Conservation (phyloP, 2,797 vertebrate genomes). For the Cynopterus sphinx region DNA sequence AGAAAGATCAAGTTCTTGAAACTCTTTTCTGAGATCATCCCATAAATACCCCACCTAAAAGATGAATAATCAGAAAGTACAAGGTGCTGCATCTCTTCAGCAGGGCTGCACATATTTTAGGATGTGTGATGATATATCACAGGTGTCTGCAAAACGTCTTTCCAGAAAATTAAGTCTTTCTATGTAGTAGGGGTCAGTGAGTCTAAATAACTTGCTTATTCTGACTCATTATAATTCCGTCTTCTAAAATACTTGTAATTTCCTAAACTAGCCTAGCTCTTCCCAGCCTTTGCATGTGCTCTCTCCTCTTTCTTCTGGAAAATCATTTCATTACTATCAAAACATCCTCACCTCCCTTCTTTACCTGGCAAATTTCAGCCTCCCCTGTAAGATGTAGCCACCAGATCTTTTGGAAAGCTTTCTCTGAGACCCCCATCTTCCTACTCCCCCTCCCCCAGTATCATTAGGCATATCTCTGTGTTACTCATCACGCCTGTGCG, state of each 20-base stretch:
- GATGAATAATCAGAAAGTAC: background rate
- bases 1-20: constrained; percentile 74
- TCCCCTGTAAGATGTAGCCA: background rate
- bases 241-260: background rate
- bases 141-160: background rate
- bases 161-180: background rate
- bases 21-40: constrained; percentile 72
- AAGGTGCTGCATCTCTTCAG: background rate
- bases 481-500: background rate
- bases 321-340: background rate
- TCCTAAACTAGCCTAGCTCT: background rate
- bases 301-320: background rate
- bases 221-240: background rate
- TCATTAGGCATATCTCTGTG: background rate
- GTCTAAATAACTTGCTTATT: background rate
- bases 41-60: constrained; percentile 73
- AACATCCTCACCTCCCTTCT: background rate
- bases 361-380: background rate
- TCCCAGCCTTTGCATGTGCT: background rate
- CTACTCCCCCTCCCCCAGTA: too few relatives aligned
- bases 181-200: background rate
- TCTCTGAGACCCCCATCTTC: background rate
- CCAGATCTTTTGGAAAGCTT: background rate
- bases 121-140: too few relatives aligned
- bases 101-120: rapidly evolving